Conservation (phyloP, 2,888 invertebrate species). For the Athalia rosae region DNA sequence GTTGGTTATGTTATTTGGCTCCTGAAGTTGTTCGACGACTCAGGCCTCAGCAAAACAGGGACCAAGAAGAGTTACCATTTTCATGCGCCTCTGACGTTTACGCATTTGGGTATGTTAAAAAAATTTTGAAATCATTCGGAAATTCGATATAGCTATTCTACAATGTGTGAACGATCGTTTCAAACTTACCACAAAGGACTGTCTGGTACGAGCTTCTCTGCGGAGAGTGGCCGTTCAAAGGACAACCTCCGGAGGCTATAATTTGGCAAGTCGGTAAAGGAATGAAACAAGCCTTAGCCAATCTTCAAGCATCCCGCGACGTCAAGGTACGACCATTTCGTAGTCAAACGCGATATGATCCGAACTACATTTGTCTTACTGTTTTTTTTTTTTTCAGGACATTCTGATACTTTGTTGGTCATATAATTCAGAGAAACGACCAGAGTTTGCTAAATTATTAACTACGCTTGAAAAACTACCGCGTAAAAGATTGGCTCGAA, state of each 20-base stretch:
- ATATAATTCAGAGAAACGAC: conserved; percentile 88
- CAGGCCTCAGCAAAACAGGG: conserved; percentile 82
- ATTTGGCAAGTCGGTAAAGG: conserved; percentile 99
- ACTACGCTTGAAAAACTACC: conserved; percentile 93
- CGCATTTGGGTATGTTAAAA: conserved; percentile 91
- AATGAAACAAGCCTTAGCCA: conserved; percentile 95
- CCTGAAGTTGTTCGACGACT: conserved; percentile 96
- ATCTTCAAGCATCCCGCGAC: conserved; percentile 95
- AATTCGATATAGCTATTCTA: no score
- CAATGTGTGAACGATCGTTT: no score
- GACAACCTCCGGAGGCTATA: conserved; percentile 94
- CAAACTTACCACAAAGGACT: conserved; percentile 78
- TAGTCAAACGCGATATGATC: neutral
- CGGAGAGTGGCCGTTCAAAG: conserved; percentile 97
- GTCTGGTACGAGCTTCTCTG: conserved; percentile 99
- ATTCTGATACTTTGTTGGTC: conserved; percentile 98
- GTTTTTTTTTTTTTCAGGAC: conserved; percentile 79
- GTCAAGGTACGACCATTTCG: conserved; percentile 84
- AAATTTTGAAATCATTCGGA: conserved; percentile 51
- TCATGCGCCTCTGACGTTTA: conserved; percentile 95
- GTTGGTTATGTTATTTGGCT: conserved; percentile 98
- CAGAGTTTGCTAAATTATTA: conserved; percentile 91
- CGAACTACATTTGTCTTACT: neutral
- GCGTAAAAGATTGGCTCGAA: conserved; percentile 95
- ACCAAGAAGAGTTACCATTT: conserved; percentile 93